A percentile compares a stretch with the other conserved stretches of the same genome.
Conservation (phyloP, 1,140 invertebrate genomes). For the Helicoverpa zea region DNA sequence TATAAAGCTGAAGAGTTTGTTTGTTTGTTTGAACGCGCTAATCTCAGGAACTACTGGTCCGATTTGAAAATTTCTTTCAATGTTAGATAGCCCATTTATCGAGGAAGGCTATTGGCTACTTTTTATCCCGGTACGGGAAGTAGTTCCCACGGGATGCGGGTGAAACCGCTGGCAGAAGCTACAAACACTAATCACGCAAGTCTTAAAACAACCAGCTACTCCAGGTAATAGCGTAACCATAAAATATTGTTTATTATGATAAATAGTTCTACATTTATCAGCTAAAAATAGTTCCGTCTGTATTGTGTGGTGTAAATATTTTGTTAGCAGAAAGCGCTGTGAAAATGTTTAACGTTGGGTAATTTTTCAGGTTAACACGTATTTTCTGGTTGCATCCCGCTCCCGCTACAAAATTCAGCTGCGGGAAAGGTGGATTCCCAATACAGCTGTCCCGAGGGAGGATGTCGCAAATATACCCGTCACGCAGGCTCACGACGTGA, state of each 20-base stretch:
- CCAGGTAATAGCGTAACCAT: neutral
- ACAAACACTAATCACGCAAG: neutral
- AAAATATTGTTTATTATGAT: slow-evolving; percentile 5
- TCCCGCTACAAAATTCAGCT: slow-evolving; percentile 26
- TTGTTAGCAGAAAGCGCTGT: neutral
- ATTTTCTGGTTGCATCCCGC: slow-evolving; percentile 26
- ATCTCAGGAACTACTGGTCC: too few relatives aligned
- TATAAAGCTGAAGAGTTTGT: too few relatives aligned
- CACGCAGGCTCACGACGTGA: slow-evolving; percentile 51
- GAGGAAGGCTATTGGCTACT: too few relatives aligned
- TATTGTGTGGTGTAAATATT: slow-evolving; percentile 5
- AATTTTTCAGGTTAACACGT: slow-evolving; percentile 19
- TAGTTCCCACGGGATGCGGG: too few relatives aligned
- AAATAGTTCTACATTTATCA: slow-evolving; percentile 4
- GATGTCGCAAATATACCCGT: slow-evolving; percentile 52
- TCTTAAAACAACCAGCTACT: neutral
- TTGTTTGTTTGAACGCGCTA: too few relatives aligned
- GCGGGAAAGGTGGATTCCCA: slow-evolving; percentile 8
- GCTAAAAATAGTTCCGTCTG: slow-evolving; percentile 12
- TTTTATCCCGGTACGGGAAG: too few relatives aligned
- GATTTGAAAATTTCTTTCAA: too few relatives aligned
- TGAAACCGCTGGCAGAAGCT: too few relatives aligned
- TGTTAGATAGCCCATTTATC: too few relatives aligned
- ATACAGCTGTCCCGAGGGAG: slow-evolving; percentile 49
- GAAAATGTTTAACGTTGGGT: slow-evolving; percentile 21